Percentiles rank a stretch among this genome's conserved stretches.
These are phyloP conservation scores for Lepidothrix coronata DNA, from an alignment of 2,113 vertebrate genomes.

Conservation along the genomic window DNA sequence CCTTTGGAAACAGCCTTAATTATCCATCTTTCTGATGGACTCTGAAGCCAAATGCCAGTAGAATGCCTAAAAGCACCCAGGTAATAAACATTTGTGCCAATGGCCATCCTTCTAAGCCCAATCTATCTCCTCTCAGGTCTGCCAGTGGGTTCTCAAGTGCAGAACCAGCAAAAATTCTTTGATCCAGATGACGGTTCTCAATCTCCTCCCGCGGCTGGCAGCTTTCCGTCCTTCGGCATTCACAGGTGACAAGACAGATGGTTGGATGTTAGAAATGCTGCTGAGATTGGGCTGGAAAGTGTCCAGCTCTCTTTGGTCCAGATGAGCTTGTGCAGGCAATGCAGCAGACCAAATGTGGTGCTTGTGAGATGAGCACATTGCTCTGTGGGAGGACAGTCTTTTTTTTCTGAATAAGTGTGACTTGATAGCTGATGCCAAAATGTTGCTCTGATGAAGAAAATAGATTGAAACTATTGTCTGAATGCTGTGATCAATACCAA, in stretches of 20 bases:
- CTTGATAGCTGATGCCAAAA: neutral
- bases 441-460: neutral
- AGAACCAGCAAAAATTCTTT: constrained; percentile 93
- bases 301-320: neutral
- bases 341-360: neutral
- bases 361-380: neutral
- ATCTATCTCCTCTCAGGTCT: constrained; percentile 79
- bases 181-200: constrained; percentile 97
- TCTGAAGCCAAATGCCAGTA: neutral
- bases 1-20: neutral
- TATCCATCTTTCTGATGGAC: neutral
- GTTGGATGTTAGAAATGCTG: neutral
- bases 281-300: neutral
- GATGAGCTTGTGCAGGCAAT: neutral
- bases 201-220: constrained; percentile 90
- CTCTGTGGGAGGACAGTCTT: neutral
- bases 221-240: constrained; percentile 93
- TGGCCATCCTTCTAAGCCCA: neutral
- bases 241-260: constrained; percentile 81
- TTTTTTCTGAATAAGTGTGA: neutral
- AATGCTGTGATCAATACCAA: neutral
- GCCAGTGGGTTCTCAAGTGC: constrained; percentile 96
- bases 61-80: neutral
- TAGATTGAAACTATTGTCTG: neutral
- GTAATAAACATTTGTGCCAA: neutral